Evolutionary conservation across 2,113 vertebrate species (phyloP), one percentile per base, ranked within the genome.

Genomic region (Tupaia chinensis): DNA sequence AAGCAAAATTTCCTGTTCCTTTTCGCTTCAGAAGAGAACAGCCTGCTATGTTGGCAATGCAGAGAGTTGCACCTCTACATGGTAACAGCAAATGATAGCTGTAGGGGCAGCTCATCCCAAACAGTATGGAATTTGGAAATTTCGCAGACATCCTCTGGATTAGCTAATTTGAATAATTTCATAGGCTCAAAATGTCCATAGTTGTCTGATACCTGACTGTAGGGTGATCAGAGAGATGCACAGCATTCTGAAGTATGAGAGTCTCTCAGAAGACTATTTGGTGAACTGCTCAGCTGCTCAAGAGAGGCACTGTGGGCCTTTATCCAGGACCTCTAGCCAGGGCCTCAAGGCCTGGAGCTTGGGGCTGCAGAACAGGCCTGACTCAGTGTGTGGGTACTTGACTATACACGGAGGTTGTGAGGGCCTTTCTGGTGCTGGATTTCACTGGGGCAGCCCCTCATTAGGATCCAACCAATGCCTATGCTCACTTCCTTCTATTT

Each of bases 61-160:
- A 20, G n/a, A 20, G 5, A 3, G 29, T n/a, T 7, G 5, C 4
- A 1, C 68, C 16, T 1, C 4, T 25, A 34, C 22, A 25, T 29
- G n/a, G 8, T 58, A 79, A 56, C 15, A 11, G 76, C 15, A n/a
- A 27, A 17, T 2, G 19, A 2, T 19, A 60, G 27, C 15, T n/a
- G 16, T 79, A 79, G 4, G 56, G 16, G 9, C 27, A 79, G 27
- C 54, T n/a, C n/a, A 60, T 13, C 5, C 5, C 44, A 44, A 44
- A 44, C 44, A 44, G 15, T 4, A 0, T 32, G 69, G 12, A 2
- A 5, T 44, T 60, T 23, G 25, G 14, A 60, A 56, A 16, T 58
- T 17, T 2, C n/a, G 29, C 56, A 72, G 14, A 19, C 1, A 60
- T 87, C 20, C 32, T 22, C n/a, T 22, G 72, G 72, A 12, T 0